Base-by-base conservation (phyloP, 1,140 invertebrate species). In the Trichogramma pretiosum region DNA sequence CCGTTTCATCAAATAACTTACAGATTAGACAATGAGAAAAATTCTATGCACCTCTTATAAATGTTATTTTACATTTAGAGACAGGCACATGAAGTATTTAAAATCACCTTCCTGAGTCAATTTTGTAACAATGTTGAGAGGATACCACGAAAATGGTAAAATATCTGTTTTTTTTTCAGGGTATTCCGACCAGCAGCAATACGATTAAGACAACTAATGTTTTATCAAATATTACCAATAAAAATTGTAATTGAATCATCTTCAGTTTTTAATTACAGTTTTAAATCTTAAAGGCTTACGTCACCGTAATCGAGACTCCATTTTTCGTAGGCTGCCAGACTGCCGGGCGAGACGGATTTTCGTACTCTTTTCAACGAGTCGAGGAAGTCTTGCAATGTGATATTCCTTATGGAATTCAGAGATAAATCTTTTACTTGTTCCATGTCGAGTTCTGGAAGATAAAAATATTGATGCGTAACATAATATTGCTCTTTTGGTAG, bases 241-340 rank as follows among this genome's bases (percentile, higher is more conserved):
- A n/a, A n/a, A n/a, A n/a, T n/a, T n/a, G n/a, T n/a, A n/a, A n/a
- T n/a, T n/a, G n/a, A n/a, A n/a, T n/a, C n/a, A n/a, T n/a, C n/a
- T n/a, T n/a, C n/a, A n/a, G n/a, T n/a, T n/a, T n/a, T n/a, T n/a
- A n/a, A n/a, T 47, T 23, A 18, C 3, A 17, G 5, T 9, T 14
- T 51, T 57, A 30, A 51, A 66, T 70, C n/a, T n/a, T 73, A 87
- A 54, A 84, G 69, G 55, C 83, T 85, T 24, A 89, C 77, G 58
- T 93, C 93, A 14, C 93, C 94, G 72, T 87, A 97, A 54, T 90
- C 85, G 53, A 84, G 77, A 57, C 93, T 95, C 93, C 93, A 98
- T 64, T 92, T 89, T 67, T 92, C 85, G 67, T 95, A 96, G 3
- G 80, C 79, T 21, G 81, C 79, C 23, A 97, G 76, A 72, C 88